phyloP scores from a whole-genome alignment of 1,140 invertebrate genomes.

The Zaprionus inermis region DNA sequence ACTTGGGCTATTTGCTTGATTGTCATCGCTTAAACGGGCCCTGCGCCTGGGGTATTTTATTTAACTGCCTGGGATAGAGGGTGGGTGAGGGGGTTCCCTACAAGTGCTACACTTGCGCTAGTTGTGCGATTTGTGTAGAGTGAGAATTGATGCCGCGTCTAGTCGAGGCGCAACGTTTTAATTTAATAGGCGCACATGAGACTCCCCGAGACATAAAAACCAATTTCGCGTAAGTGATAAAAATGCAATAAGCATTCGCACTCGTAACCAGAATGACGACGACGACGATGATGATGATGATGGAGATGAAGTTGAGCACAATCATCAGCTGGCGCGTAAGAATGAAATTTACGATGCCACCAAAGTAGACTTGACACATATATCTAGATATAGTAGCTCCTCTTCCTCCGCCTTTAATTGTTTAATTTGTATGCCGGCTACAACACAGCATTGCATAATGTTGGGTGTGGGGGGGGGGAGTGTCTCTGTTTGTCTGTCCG shows the following conservation, averaged over 20 bases:
- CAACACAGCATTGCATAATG: conserved; percentile 42
- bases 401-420: conserved; percentile 71
- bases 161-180: conserved; percentile 60
- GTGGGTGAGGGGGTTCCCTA: conserved; percentile 1
- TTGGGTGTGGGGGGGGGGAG: not conserved
- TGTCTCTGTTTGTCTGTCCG: not conserved
- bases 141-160: conserved; percentile 57
- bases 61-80: conserved; percentile 50
- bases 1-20: conserved; percentile 70
- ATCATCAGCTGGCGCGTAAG: conserved; percentile 60
- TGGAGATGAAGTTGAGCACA: conserved; percentile 43
- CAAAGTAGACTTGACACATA: conserved; percentile 79
- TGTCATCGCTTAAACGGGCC: conserved; percentile 72
- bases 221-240: conserved; percentile 82
- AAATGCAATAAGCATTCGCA: conserved; percentile 78
- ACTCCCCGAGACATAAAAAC: conserved; percentile 75
- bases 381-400: conserved; percentile 43
- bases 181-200: conserved; percentile 80
- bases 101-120: conserved; percentile 40
- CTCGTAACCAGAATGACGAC: conserved; percentile 21
- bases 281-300: conserved; percentile 31
- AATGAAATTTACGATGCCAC: conserved; percentile 76
- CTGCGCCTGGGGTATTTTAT: conserved; percentile 63
- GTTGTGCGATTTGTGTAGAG: too few relatives aligned
- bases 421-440: conserved; percentile 69